Percentiles rank a stretch among this genome's conserved stretches.
These are phyloP conservation scores for Bagarius yarrelli DNA, from an alignment of 2,113 vertebrate genomes.

Conservation along the genomic window DNA sequence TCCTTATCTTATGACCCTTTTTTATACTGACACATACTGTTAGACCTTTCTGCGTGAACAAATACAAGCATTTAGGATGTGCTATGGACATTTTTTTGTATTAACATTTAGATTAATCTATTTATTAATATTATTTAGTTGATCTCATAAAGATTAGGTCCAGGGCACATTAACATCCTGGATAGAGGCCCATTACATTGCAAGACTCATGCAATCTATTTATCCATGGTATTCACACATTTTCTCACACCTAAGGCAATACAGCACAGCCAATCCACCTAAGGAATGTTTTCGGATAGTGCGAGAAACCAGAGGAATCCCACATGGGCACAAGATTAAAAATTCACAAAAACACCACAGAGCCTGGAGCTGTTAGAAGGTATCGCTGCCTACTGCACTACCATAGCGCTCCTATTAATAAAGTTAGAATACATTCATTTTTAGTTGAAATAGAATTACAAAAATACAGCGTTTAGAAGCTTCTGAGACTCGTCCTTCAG, in stretches of 20 bases:
- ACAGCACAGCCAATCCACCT: background rate
- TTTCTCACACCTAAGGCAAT: background rate
- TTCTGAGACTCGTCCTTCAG: background rate
- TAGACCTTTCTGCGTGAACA: background rate
- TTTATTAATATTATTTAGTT: background rate
- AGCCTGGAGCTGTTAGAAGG: background rate
- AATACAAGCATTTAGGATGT: background rate
- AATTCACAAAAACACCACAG: background rate
- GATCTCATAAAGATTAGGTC: background rate
- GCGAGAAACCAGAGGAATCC: background rate
- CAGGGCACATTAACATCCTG: background rate
- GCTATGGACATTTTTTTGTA: too few relatives aligned
- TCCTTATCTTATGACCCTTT: background rate
- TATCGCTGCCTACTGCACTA: background rate
- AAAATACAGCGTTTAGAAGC: background rate
- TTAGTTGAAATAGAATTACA: background rate
- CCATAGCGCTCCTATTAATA: background rate
- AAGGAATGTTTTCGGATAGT: background rate
- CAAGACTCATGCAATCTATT: background rate
- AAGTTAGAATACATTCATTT: background rate
- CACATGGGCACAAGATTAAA: background rate
- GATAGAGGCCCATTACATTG: background rate
- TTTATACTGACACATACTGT: background rate
- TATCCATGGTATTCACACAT: background rate
- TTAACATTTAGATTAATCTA: background rate